phyloP scores from a whole-genome alignment of 2,113 vertebrate species.

The Reinhardtius hippoglossoides region DNA sequence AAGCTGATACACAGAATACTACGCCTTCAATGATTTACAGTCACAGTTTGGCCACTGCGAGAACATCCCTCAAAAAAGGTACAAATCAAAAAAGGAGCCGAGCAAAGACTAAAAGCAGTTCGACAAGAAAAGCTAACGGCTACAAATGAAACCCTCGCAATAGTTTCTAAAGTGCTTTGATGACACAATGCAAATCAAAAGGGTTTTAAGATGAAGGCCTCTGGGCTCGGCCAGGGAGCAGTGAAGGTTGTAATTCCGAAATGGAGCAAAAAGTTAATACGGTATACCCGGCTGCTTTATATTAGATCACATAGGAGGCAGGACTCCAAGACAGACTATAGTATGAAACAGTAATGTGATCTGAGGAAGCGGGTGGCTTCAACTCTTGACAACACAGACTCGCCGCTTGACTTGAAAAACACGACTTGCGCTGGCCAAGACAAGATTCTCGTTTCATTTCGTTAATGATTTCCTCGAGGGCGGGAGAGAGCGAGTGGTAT shows the following conservation, averaged over 20 bases:
- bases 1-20: slow-evolving; percentile 18
- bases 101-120: slow-evolving; percentile 8
- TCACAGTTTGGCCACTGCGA: slow-evolving; percentile 19
- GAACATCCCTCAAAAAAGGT: slow-evolving; percentile 20
- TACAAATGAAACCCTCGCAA: slow-evolving; percentile 18
- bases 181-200: slow-evolving; percentile 58
- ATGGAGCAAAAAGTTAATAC: slow-evolving; percentile 6
- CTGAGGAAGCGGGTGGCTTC: neutral
- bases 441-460: neutral
- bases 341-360: neutral
- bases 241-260: slow-evolving; percentile 26
- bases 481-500: neutral
- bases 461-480: neutral
- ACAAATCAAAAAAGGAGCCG: slow-evolving; percentile 19
- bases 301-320: neutral
- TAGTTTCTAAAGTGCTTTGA: slow-evolving; percentile 19
- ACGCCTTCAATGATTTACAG: slow-evolving; percentile 26
- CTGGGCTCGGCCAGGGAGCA: slow-evolving; percentile 16
- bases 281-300: neutral
- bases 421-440: neutral
- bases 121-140: neutral
- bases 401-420: neutral
- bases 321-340: neutral
- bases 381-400: neutral
- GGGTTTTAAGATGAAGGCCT: slow-evolving; percentile 29